Evolutionary conservation across 2,888 invertebrate genomes (phyloP), one percentile per base, ranked within the genome.

Genomic region (Synergus itoensis): DNA sequence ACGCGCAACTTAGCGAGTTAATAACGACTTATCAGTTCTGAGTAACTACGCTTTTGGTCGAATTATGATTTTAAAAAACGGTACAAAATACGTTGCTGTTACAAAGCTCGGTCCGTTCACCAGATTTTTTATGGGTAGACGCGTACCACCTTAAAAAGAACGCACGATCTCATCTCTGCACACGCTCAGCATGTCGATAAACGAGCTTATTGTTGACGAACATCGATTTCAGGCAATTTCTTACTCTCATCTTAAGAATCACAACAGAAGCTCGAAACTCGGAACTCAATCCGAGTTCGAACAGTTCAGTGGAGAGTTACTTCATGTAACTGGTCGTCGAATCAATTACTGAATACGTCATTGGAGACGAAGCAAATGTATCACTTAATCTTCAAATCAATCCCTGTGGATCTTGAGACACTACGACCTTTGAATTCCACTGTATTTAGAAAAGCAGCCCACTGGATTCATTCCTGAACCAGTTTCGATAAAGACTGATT

Each of bases 401-500:
- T 57, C 28, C 48, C 21, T 11, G 8, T 53, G 14, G 43, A 45
- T 67, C 12, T 11, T 53, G 11, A n/a, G 28, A 48, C 73, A 73
- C 53, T 48, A 53, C 73, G 73, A 73, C 53, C n/a, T 73, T 73
- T 57, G 73, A 7, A 12, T 73, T 57, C 48, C 73, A 73, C 73
- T 73, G 73, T 73, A 53, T 45, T 53, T 48, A 57, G 53, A 73
- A 73, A 53, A 53, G 12, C 53, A 73, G 73, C 73, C 73, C 53
- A 73, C 53, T 53, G 53, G 53, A 73, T 73, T 45, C 43, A 67
- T 67, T 53, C n/a, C 53, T 53, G 53, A 73, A 36, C 53, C 73
- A 18, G 36, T 9, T 73, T 28, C 40, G n/a, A 12, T 53, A 73
- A 7, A 69, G 48, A 53, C 81, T 77, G 82, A 78, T 82, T 84